Evolutionary conservation across 2,113 vertebrate species (phyloP).

Genomic region (Strix aluco): DNA sequence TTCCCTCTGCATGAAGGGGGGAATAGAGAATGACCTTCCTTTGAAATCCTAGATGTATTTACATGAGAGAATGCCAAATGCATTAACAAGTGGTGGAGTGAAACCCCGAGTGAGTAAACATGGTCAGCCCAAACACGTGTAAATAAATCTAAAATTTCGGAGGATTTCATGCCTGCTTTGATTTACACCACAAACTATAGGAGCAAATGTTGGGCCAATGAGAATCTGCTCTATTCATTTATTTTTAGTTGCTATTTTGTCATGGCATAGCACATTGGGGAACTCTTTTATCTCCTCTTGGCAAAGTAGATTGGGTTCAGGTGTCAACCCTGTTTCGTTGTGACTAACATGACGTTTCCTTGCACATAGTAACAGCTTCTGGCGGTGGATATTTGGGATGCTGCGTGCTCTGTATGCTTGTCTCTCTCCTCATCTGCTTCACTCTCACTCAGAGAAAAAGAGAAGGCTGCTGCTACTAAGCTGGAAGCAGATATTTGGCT

Average conservation of each 20-base stretch:
- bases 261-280: background rate
- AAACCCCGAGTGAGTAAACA: constrained; percentile 53
- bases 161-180: background rate
- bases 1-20: background rate
- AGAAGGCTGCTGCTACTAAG: background rate
- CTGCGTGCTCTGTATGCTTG: fast-evolving
- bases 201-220: background rate
- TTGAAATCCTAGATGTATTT: constrained; percentile 60
- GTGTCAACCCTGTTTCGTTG: background rate
- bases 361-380: background rate
- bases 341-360: background rate
- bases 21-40: constrained; percentile 25
- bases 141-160: background rate
- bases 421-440: background rate
- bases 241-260: background rate
- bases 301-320: background rate
- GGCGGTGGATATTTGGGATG: background rate
- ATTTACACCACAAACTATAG: background rate
- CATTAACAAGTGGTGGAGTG: constrained; percentile 49
- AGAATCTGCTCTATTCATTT: background rate
- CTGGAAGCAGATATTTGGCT: constrained; percentile 8
- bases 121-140: constrained; percentile 18
- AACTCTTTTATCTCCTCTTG: background rate
- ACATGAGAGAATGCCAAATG: constrained; percentile 32
- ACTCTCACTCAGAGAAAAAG: background rate